A percentile compares a stretch with the other conserved stretches of the same genome.
phyloP scores from a whole-genome alignment of 92 coral and sea anemone species.

The Zoanthus sociatus region DNA sequence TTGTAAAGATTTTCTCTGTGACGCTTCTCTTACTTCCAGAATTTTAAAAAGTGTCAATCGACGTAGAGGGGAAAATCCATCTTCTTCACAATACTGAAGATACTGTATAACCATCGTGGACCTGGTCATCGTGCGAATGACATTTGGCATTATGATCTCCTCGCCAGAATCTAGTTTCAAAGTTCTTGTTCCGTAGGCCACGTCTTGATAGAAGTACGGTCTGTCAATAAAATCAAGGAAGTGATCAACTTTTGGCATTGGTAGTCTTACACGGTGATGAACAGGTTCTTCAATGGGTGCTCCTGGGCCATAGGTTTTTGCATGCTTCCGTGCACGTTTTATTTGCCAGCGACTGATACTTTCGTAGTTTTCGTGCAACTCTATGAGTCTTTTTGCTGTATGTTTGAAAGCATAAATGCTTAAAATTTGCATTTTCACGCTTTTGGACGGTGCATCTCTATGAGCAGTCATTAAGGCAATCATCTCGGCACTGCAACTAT shows the following conservation, averaged over 20 bases:
- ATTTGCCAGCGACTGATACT: slow-evolving; percentile 63
- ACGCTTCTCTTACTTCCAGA: slow-evolving; percentile 77
- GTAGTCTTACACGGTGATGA: slow-evolving; percentile 58
- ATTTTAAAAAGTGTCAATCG: slow-evolving; percentile 58
- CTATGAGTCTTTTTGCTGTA: slow-evolving; percentile 51
- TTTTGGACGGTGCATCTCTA: slow-evolving; percentile 1
- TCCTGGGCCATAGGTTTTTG: slow-evolving; percentile 57
- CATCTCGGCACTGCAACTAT: slow-evolving; percentile 53
- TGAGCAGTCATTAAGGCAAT: slow-evolving; percentile 62
- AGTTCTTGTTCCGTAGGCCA: slow-evolving; percentile 64
- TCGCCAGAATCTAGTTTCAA: slow-evolving; percentile 67
- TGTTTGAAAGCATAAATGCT: slow-evolving; percentile 68
- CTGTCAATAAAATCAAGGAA: slow-evolving; percentile 58
- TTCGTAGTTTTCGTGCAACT: slow-evolving; percentile 57
- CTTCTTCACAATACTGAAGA: slow-evolving; percentile 64
- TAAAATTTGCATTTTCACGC: slow-evolving; percentile 62
- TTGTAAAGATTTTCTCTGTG: slow-evolving; percentile 65
- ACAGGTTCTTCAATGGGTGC: slow-evolving; percentile 38
- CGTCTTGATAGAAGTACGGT: slow-evolving; percentile 69
- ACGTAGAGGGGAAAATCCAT: slow-evolving; percentile 60
- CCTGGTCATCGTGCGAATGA: slow-evolving; percentile 70
- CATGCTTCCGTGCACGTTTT: slow-evolving; percentile 63
- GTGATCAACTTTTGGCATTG: slow-evolving; percentile 61
- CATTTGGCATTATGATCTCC: slow-evolving; percentile 64
- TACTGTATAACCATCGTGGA: slow-evolving; percentile 74